phyloP scores from a whole-genome alignment of 2,113 vertebrate genomes.

The Notarius quadriscutis region DNA sequence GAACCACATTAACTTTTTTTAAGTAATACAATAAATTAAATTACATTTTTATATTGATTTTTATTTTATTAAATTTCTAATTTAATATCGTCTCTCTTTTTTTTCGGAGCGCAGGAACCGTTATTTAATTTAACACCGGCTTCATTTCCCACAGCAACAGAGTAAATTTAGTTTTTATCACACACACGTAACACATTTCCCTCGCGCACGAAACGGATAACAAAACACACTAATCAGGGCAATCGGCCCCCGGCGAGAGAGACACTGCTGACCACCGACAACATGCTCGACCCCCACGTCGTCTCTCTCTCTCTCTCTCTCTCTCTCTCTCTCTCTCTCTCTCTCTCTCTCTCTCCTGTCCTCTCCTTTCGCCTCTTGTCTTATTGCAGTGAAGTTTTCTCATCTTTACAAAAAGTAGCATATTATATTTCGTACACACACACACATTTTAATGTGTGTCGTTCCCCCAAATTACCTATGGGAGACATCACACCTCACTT shows the following conservation, averaged over 20 bases:
- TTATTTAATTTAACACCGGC: constrained; percentile 28
- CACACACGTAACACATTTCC: constrained; percentile 8
- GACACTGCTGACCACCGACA: constrained; percentile 32
- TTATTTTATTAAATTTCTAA: constrained; percentile 23
- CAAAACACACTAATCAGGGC: constrained; percentile 48
- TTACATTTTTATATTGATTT: constrained; percentile 1
- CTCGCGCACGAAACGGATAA: constrained; percentile 33
- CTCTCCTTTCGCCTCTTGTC: neutral
- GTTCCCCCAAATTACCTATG: no score
- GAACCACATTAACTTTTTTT: neutral
- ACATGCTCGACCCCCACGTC: neutral
- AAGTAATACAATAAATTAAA: constrained; percentile 13
- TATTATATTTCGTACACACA: constrained; percentile 8
- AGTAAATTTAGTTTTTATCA: constrained; percentile 34
- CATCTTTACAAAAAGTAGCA: constrained; percentile 9
- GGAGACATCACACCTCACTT: no score
- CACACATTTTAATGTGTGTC: neutral
- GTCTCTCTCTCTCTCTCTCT: neutral
- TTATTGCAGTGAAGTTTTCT: constrained; percentile 8
- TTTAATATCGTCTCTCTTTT: neutral
- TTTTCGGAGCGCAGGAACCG: neutral
- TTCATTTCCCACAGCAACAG: constrained; percentile 26
- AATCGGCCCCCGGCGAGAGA: constrained; percentile 24
- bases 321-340: neutral
- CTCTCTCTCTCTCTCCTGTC: neutral